These are phyloP conservation scores for Griposia aprilina DNA, from an alignment of 2,888 invertebrate species.

Conservation along the genomic window DNA sequence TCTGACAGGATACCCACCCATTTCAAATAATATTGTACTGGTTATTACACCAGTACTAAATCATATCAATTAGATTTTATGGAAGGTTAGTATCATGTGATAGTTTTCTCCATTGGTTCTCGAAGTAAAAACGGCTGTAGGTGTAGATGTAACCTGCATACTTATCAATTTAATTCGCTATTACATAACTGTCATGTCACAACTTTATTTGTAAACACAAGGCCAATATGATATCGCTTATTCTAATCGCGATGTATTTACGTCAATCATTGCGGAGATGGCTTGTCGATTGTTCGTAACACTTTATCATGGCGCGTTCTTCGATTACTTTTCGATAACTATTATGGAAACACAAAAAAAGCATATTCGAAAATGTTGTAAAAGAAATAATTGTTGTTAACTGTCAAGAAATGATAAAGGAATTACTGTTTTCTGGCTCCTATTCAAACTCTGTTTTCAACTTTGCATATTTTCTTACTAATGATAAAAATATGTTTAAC, in stretches of 20 bases:
- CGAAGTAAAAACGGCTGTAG: background rate
- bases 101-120: background rate
- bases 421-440: background rate
- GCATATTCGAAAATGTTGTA: background rate
- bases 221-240: background rate
- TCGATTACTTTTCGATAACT: background rate
- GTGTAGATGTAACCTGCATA: background rate
- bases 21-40: too few relatives aligned
- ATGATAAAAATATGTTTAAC: slow-evolving; percentile 26
- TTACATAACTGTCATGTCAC: background rate
- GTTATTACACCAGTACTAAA: too few relatives aligned
- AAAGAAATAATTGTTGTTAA: background rate
- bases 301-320: slow-evolving; percentile 10
- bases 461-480: background rate
- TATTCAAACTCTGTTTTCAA: background rate
- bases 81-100: background rate
- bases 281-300: slow-evolving; percentile 4
- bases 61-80: too few relatives aligned
- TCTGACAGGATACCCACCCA: too few relatives aligned
- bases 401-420: background rate
- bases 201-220: background rate
- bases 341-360: background rate
- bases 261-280: slow-evolving; percentile 12
- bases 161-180: background rate
- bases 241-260: background rate